Percentiles rank a stretch among this genome's conserved stretches.
Evolutionary conservation across 2,888 invertebrate species (phyloP).

Genomic region (Rambutsinella grinnellia): DNA sequence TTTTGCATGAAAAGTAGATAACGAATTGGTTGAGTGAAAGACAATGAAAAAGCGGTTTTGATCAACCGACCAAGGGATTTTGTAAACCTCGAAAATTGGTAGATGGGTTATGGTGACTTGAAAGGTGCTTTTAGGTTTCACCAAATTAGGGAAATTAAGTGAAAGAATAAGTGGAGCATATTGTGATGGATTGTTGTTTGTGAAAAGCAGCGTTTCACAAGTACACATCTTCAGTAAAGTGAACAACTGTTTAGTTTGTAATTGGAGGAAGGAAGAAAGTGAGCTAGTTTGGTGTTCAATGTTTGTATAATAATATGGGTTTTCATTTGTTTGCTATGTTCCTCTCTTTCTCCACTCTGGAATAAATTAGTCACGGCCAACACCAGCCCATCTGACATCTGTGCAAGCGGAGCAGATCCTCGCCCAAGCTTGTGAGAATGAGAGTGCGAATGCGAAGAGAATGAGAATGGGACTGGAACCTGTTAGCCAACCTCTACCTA

Average conservation of each 20-base stretch:
- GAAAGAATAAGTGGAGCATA: slow-evolving; percentile 21
- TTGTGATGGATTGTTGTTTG: slow-evolving; percentile 43
- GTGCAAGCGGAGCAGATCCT: slow-evolving; percentile 96
- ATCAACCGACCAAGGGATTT: too few species aligned
- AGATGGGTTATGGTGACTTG: too few species aligned
- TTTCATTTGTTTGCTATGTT: too few species aligned
- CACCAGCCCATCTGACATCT: slow-evolving; percentile 95
- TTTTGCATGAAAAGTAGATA: too few species aligned
- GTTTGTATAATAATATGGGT: slow-evolving; percentile 1
- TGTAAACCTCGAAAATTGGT: too few species aligned
- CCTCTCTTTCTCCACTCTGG: too few species aligned
- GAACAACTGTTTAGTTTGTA: too few species aligned
- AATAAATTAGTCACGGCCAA: slow-evolving; percentile 83
- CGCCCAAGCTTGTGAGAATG: slow-evolving; percentile 96
- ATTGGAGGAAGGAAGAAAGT: too few species aligned
- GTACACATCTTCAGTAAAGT: not conserved
- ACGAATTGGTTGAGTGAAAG: too few species aligned
- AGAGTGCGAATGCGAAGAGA: slow-evolving; percentile 96
- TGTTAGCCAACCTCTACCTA: slow-evolving; percentile 89
- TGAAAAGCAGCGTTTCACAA: slow-evolving; percentile 22
- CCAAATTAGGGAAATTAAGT: slow-evolving; percentile 37
- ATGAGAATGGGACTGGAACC: slow-evolving; percentile 97
- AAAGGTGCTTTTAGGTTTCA: too few species aligned
- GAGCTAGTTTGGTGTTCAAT: too few species aligned
- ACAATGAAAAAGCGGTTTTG: too few species aligned